Conservation (phyloP, 2,797 vertebrate species). For the Eremophila alpestris region DNA sequence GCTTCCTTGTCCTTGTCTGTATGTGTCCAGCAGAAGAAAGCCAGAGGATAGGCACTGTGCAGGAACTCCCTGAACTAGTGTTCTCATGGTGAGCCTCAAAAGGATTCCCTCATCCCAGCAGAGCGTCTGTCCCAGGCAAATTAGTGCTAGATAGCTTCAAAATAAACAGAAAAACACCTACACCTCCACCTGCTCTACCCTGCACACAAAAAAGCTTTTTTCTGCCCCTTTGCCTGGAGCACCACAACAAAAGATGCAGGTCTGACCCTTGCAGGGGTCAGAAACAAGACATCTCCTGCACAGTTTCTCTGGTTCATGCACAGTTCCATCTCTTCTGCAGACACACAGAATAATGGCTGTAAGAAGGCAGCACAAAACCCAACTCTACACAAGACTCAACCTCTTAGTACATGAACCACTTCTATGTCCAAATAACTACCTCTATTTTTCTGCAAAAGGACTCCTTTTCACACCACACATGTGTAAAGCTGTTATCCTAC, state of each 20-base stretch:
- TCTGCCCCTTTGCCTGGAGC: neutral
- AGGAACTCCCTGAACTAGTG: neutral
- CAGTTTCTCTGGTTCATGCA: neutral
- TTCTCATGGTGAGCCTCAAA: neutral
- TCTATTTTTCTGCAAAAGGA: neutral
- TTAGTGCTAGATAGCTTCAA: neutral
- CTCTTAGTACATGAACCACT: neutral
- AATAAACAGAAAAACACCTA: neutral
- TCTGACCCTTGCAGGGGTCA: neutral
- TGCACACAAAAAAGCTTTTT: neutral
- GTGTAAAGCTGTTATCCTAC: neutral
- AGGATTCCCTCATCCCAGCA: neutral
- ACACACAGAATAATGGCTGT: neutral
- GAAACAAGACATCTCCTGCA: neutral
- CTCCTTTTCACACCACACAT: neutral
- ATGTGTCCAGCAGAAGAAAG: neutral
- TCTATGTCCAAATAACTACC: neutral
- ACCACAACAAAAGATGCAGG: neutral
- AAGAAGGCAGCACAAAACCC: neutral
- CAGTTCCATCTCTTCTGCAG: neutral
- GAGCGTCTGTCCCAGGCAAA: neutral
- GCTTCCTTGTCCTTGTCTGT: neutral
- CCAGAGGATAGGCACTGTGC: neutral
- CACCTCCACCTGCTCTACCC: neutral
- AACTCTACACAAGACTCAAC: neutral